Base-by-base conservation (phyloP, 2,113 vertebrate genomes). In the Hyperopisus bebe region DNA sequence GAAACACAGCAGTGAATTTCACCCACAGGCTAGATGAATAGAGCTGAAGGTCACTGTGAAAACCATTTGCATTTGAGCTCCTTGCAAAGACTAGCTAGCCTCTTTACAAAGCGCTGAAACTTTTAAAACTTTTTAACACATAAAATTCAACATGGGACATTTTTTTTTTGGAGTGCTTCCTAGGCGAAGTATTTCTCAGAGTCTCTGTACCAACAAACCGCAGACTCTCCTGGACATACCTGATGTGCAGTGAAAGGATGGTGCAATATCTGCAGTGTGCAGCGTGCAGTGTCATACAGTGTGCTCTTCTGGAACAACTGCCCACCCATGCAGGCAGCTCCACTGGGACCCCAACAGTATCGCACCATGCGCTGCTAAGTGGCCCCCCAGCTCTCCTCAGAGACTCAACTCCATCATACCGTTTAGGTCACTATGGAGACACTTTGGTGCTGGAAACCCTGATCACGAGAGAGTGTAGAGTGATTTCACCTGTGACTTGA, bases 71-170 rank as follows among this genome's bases (percentile, higher is more conserved):
- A 5, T 51, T 84, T 15, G 10, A 62, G 80, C 53, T 84, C 51
- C 17, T 17, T 5, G 21, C 35, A 42, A 77, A 42, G 62, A 62
- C 15, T 47, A 53, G 50, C 15, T 62, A 17, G 50, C 8, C 47
- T 31, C 15, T 83, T 27, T 8, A 83, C 44, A 55, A 89, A 42
- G 50, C 42, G 51, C 7, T 53, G 15, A 84, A 51, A 31, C 48
- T 83, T 50, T 85, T 84, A 39, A 51, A 80, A 89, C 88, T 39
- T 89, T 89, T 84, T 42, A 42, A 58, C 27, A 3, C 27, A 80
- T 31, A 50, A 83, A 50, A 89, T 55, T 15, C 6, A 35, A 86
- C 80, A 19, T 3, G 17, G 42, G 42, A 83, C 80, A 83, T 42
- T 46, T 46, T 39, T 15, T 35, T 47, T 47, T 83, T 46, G 51